Conservation (phyloP, 2,113 vertebrate species). For the Puma concolor region DNA sequence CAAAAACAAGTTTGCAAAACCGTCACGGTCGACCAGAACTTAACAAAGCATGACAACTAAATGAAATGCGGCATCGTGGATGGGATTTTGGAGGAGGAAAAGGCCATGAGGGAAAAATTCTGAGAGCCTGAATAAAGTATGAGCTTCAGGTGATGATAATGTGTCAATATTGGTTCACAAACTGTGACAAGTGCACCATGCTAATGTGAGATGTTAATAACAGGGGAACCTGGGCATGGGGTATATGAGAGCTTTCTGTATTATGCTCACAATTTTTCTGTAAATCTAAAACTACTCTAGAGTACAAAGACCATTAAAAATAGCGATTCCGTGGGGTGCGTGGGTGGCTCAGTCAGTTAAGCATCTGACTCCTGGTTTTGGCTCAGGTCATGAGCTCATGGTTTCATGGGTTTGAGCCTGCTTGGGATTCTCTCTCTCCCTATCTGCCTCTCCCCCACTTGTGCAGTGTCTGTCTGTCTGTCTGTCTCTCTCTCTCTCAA, state of each 20-base stretch:
- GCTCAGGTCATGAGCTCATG: no score
- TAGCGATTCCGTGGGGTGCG: background rate
- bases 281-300: background rate
- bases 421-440: no score
- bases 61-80: background rate
- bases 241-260: background rate
- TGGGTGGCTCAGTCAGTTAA: no score
- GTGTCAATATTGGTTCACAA: background rate
- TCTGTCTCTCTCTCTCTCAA: no score
- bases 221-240: background rate
- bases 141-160: background rate
- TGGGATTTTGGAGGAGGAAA: background rate
- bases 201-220: background rate
- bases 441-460: no score
- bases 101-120: background rate
- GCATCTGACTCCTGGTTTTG: no score
- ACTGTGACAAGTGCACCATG: background rate
- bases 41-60: background rate
- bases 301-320: background rate
- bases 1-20: slow-evolving; percentile 7
- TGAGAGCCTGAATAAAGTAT: background rate
- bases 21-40: background rate
- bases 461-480: no score
- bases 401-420: no score
- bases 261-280: background rate